A percentile compares a stretch with the other conserved stretches of the same genome.
phyloP scores from a whole-genome alignment of 2,888 invertebrate genomes.

The Caenorhabditis parvicauda region DNA sequence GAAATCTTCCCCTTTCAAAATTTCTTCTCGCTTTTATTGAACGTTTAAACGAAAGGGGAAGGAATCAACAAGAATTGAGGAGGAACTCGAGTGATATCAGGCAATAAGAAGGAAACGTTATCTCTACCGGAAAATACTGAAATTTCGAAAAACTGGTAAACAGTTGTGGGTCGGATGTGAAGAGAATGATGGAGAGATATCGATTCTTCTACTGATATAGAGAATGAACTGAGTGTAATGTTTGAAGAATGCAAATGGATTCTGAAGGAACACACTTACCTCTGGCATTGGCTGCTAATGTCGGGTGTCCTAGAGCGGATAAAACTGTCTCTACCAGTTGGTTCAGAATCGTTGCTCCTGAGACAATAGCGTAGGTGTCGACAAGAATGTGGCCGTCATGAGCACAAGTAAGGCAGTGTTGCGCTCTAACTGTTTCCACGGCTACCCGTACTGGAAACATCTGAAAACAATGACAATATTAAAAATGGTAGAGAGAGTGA shows the following conservation, averaged over 20 bases:
- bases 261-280: slow-evolving; percentile 59
- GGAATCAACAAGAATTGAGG: no score
- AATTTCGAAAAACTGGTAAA: no score
- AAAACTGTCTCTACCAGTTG: slow-evolving; percentile 81
- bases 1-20: no score
- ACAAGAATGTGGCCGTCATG: slow-evolving; percentile 61
- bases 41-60: no score
- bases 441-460: slow-evolving; percentile 83
- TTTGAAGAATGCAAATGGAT: not conserved
- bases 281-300: slow-evolving; percentile 65
- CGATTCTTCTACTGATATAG: no score
- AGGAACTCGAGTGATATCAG: no score
- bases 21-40: no score
- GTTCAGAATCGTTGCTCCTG: slow-evolving; percentile 66
- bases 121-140: no score
- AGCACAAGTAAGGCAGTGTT: slow-evolving; percentile 59
- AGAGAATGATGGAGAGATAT: no score
- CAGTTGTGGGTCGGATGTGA: no score
- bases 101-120: no score
- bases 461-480: not conserved
- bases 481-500: not conserved
- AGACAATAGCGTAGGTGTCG: slow-evolving; percentile 94
- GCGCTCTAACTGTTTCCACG: slow-evolving; percentile 71
- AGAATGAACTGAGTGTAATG: not conserved
- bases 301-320: slow-evolving; percentile 80